Base-by-base conservation (phyloP, 2,888 invertebrate species). In the Stomorhina lunata region DNA sequence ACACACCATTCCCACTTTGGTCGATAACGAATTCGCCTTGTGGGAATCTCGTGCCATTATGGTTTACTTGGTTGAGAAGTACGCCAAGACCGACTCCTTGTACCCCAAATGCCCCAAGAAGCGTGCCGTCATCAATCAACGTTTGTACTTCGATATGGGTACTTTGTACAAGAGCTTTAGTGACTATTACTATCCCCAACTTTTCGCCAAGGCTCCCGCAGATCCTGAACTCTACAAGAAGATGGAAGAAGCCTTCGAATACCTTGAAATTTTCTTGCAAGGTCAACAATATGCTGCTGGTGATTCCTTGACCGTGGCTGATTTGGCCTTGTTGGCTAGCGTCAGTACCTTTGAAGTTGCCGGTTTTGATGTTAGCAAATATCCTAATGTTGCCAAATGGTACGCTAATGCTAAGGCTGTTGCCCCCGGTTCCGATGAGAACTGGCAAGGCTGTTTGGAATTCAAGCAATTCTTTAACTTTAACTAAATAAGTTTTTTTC, bases 1-100 rank as follows among this genome's bases (percentile, higher is more conserved):
- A 90, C 96, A 96, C 89, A 94, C 94, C 37, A 93, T 97, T 76
- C 97, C 97, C 1, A 96, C 96, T 0, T 90, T 97, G 57, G 94
- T 95, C 66, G 97, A 97, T 90, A 94, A 95, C 86, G 96, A 95
- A 0, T 94, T 96, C 88, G 90, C 93, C 25, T 89, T 97, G 68
- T 95, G 95, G 93, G 97, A 97, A 92, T 96, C 96, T 65, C 95
- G 96, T 55, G 95, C 96, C 80, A 96, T 96, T 89, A 93, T 95
- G 90, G 92, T 93, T 0, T 97, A 97, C 91, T 92, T 97, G 87
- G 95, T 93, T 20, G 94, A 94, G 90, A 94, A 95, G 87, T 96
- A 96, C 88, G 95, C 94, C 45, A 95, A 95, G 89, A 27, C n/a
- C 12, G 93, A 95, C 85, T 91, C 92, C 0, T 91, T 96, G 34